These are phyloP conservation scores for Euplexia lucipara DNA, from an alignment of 2,888 invertebrate genomes.

Conservation along the genomic window DNA sequence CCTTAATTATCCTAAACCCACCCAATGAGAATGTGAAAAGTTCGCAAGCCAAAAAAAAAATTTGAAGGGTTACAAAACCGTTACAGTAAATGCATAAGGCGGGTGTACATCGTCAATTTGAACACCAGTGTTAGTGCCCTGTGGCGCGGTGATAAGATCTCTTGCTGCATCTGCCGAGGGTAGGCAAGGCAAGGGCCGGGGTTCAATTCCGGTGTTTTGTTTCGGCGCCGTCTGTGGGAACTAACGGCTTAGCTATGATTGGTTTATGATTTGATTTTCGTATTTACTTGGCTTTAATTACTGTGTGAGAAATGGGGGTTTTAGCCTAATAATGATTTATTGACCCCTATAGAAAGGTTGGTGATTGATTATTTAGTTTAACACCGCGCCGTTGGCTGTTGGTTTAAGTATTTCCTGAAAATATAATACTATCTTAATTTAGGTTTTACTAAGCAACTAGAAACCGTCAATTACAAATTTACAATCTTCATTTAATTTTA, in stretches of 20 bases:
- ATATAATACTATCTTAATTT: neutral
- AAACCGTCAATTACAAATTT: too few species aligned
- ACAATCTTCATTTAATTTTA: too few species aligned
- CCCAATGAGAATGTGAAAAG: slow-evolving; percentile 52
- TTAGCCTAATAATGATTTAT: slow-evolving; percentile 49
- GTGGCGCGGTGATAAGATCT: slow-evolving; percentile 87
- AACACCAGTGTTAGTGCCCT: slow-evolving; percentile 81
- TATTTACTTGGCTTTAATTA: slow-evolving; percentile 68
- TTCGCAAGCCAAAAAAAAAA: slow-evolving; percentile 63
- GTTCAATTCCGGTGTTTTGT: slow-evolving; percentile 86
- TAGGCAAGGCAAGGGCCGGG: slow-evolving; percentile 78
- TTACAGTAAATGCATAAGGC: slow-evolving; percentile 84
- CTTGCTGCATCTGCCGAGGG: slow-evolving; percentile 85
- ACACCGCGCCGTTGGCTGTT: too few species aligned
- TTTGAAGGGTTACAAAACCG: slow-evolving; percentile 80
- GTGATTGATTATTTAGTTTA: slow-evolving; percentile 12
- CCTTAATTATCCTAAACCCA: slow-evolving; percentile 38
- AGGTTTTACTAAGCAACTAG: too few species aligned
- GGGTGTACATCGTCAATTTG: slow-evolving; percentile 80
- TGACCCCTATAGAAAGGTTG: slow-evolving; percentile 51
- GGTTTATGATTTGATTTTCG: slow-evolving; percentile 84
- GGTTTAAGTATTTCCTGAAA: neutral
- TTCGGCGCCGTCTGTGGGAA: slow-evolving; percentile 84
- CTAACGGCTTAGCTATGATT: slow-evolving; percentile 77
- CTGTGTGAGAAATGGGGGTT: slow-evolving; percentile 56